These are phyloP conservation scores for Macroglossus sobrinus DNA, from an alignment of 2,113 vertebrate species.

Conservation along the genomic window DNA sequence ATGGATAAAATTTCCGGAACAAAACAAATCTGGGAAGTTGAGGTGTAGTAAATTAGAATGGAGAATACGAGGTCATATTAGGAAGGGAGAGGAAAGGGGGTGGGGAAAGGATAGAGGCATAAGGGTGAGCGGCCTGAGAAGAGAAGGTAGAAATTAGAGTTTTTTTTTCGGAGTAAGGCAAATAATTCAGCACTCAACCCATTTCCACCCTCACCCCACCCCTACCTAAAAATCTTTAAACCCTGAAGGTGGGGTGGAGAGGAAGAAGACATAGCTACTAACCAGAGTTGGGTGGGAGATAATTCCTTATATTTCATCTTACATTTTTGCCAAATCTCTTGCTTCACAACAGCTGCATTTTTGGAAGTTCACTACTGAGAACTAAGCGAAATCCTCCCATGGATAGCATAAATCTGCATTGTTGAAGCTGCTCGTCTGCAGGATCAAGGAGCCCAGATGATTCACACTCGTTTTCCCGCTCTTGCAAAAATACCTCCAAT, in stretches of 20 bases:
- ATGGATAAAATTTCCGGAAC: background rate
- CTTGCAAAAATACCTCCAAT: background rate
- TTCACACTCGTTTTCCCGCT: background rate
- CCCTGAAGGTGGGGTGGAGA: background rate
- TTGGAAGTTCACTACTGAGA: constrained; percentile 8
- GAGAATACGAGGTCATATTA: background rate
- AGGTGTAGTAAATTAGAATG: background rate
- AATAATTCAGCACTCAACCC: background rate
- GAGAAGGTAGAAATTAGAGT: background rate
- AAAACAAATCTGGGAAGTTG: background rate
- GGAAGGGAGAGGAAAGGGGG: background rate
- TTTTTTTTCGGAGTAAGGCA: background rate
- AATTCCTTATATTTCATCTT: background rate
- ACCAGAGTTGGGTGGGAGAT: background rate
- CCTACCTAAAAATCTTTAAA: background rate
- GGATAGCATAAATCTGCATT: constrained; percentile 8
- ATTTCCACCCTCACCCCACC: background rate
- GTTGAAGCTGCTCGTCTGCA: background rate
- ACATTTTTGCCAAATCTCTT: background rate
- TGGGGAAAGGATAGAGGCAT: background rate
- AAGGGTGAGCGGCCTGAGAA: background rate
- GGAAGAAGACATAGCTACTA: background rate
- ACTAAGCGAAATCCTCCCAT: background rate
- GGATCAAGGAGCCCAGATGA: constrained; percentile 9
- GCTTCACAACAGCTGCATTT: constrained; percentile 54